These are phyloP conservation scores for Labrus mixtus DNA, from an alignment of 2,113 vertebrate genomes.

Conservation along the genomic window DNA sequence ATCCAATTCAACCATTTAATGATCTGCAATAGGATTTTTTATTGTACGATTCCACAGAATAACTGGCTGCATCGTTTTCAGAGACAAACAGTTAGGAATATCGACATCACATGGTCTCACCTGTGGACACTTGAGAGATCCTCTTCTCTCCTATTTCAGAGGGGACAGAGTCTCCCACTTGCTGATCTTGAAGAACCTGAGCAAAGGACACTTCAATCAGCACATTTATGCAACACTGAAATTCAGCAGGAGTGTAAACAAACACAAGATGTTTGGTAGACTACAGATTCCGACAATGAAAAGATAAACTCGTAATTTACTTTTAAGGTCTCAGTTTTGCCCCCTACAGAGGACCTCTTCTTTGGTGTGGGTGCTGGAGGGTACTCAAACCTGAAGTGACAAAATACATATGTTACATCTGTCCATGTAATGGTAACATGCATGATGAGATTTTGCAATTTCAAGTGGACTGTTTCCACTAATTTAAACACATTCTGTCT, in stretches of 20 bases:
- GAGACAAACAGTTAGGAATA: not conserved
- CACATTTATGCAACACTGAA: not conserved
- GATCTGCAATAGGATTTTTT: too few relatives aligned
- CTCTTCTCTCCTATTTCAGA: conserved; percentile 62
- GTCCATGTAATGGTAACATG: too few relatives aligned
- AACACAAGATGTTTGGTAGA: not conserved
- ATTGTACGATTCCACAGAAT: too few relatives aligned
- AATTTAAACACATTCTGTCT: too few relatives aligned
- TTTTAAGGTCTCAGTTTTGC: conserved; percentile 84
- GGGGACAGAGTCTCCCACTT: conserved; percentile 70
- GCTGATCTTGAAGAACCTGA: conserved; percentile 87
- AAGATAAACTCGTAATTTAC: conserved; percentile 62
- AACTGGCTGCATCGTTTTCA: not conserved
- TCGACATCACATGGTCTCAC: conserved; percentile 56
- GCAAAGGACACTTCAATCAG: conserved; percentile 12
- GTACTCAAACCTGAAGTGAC: conserved; percentile 85
- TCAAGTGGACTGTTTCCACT: too few relatives aligned
- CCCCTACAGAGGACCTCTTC: conserved; percentile 77
- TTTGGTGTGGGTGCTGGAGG: conserved; percentile 80
- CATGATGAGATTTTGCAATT: too few relatives aligned
- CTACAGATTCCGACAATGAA: not conserved
- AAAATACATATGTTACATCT: not conserved
- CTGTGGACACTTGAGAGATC: conserved; percentile 66
- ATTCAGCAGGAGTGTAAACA: not conserved
- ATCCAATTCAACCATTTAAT: too few relatives aligned